Evolutionary conservation across 2,113 vertebrate genomes (phyloP).

Genomic region (Sinocyclocheilus rhinocerous): DNA sequence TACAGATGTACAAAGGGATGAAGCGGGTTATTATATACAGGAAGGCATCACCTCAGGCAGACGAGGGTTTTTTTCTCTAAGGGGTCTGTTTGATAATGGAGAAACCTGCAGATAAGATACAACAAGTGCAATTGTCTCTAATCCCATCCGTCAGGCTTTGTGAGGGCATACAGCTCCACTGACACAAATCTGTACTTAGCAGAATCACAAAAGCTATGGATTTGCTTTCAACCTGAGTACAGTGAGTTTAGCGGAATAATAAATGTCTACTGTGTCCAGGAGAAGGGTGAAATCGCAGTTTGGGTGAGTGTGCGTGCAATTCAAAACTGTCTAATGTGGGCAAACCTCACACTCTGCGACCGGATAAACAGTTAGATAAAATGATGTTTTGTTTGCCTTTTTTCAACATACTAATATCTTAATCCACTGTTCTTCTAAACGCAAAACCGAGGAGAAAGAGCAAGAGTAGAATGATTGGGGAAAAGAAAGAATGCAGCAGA

Average conservation of each 20-base stretch:
- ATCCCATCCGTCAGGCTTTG: slow-evolving; percentile 48
- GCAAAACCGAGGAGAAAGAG: background rate
- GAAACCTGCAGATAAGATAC: slow-evolving; percentile 45
- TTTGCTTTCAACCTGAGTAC: slow-evolving; percentile 41
- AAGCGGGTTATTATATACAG: slow-evolving; percentile 17
- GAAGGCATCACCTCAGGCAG: slow-evolving; percentile 27
- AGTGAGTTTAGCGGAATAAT: slow-evolving; percentile 29
- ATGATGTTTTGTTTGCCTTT: slow-evolving; percentile 28
- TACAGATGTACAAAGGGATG: slow-evolving; percentile 1
- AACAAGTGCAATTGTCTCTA: slow-evolving; percentile 45
- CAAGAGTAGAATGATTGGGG: background rate
- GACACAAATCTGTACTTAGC: slow-evolving; percentile 42
- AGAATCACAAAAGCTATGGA: slow-evolving; percentile 36
- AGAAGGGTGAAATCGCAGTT: slow-evolving; percentile 17
- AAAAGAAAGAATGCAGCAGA: background rate
- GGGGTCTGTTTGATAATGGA: slow-evolving; percentile 40
- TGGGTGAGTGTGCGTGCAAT: slow-evolving; percentile 6
- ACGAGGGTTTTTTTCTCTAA: slow-evolving; percentile 3
- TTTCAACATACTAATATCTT: slow-evolving; percentile 48
- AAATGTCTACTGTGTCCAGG: slow-evolving; percentile 20
- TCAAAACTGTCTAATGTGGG: background rate
- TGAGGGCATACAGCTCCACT: slow-evolving; percentile 35
- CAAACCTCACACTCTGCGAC: slow-evolving; percentile 19
- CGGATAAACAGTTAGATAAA: slow-evolving; percentile 51
- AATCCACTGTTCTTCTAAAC: slow-evolving; percentile 48